Percentiles rank a stretch among this genome's conserved stretches.
phyloP scores from a whole-genome alignment of 2,113 vertebrate genomes.

The Pedionomus torquatus region DNA sequence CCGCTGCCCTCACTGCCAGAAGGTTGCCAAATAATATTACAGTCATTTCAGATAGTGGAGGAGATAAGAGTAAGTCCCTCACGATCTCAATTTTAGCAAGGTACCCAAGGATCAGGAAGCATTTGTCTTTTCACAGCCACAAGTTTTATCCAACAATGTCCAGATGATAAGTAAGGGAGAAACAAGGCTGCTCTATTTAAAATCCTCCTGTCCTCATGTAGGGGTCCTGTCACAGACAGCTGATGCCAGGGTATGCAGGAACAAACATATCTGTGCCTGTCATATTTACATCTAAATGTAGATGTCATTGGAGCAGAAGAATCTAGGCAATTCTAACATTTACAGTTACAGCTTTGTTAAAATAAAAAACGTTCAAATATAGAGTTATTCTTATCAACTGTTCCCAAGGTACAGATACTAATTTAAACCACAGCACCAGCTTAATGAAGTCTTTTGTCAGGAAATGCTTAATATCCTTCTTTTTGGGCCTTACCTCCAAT shows the following conservation, averaged over 20 bases:
- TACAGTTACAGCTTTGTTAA: background rate
- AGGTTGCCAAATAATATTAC: background rate
- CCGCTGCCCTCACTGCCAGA: background rate
- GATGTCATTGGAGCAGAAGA: background rate
- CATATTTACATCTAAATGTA: background rate
- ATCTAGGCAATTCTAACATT: background rate
- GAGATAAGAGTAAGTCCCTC: background rate
- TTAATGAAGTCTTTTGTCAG: background rate
- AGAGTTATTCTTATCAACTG: background rate
- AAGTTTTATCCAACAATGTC: background rate
- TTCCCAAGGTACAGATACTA: background rate
- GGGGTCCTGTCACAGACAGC: background rate
- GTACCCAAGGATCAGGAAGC: background rate
- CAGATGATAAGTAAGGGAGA: background rate
- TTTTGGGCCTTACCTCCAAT: background rate
- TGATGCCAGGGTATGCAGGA: background rate
- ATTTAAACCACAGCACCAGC: background rate
- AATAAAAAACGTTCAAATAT: background rate
- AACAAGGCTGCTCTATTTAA: background rate
- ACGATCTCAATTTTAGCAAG: background rate
- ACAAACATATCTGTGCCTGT: background rate
- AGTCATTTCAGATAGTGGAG: background rate
- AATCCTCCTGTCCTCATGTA: background rate
- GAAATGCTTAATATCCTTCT: background rate
- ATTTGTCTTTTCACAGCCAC: background rate